phyloP scores from a whole-genome alignment of 1,140 invertebrate species.

The Frieseomelitta varia region DNA sequence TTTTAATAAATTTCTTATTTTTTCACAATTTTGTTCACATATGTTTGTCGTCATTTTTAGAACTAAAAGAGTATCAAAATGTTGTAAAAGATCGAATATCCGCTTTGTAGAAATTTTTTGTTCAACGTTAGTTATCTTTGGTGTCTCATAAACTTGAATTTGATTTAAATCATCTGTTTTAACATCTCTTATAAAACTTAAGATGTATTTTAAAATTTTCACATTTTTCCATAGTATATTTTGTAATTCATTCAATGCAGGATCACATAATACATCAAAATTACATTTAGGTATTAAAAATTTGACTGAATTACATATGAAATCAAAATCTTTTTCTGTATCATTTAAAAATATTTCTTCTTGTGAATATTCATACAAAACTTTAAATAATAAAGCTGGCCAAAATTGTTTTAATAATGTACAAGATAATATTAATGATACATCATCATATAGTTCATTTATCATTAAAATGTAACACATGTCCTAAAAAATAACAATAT shows the following conservation, averaged over 20 bases:
- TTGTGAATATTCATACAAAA: slow-evolving; percentile 43
- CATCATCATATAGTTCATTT: slow-evolving; percentile 63
- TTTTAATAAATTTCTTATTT: slow-evolving; percentile 67
- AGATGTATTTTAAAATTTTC: slow-evolving; percentile 69
- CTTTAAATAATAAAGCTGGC: slow-evolving; percentile 69
- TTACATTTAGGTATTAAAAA: slow-evolving; percentile 69
- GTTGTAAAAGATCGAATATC: slow-evolving; percentile 63
- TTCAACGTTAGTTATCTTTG: slow-evolving; percentile 8
- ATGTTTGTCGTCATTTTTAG: slow-evolving; percentile 71
- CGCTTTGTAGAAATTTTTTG: slow-evolving; percentile 62
- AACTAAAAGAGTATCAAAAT: slow-evolving; percentile 64
- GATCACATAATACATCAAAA: slow-evolving; percentile 51
- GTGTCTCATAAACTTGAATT: neutral
- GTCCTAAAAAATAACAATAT: slow-evolving; percentile 63
- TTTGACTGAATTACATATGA: slow-evolving; percentile 62
- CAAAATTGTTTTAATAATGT: slow-evolving; percentile 65
- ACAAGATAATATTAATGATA: slow-evolving; percentile 64
- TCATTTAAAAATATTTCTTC: slow-evolving; percentile 32
- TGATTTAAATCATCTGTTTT: slow-evolving; percentile 12
- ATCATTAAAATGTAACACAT: slow-evolving; percentile 66
- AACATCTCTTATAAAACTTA: slow-evolving; percentile 49
- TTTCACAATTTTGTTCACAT: slow-evolving; percentile 63
- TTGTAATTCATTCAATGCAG: slow-evolving; percentile 60
- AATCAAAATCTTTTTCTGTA: slow-evolving; percentile 50
- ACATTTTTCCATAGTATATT: slow-evolving; percentile 59